A percentile compares a stretch with the other conserved stretches of the same genome.
phyloP scores from a whole-genome alignment of 2,888 invertebrate genomes.

The Mystacides longicornis region DNA sequence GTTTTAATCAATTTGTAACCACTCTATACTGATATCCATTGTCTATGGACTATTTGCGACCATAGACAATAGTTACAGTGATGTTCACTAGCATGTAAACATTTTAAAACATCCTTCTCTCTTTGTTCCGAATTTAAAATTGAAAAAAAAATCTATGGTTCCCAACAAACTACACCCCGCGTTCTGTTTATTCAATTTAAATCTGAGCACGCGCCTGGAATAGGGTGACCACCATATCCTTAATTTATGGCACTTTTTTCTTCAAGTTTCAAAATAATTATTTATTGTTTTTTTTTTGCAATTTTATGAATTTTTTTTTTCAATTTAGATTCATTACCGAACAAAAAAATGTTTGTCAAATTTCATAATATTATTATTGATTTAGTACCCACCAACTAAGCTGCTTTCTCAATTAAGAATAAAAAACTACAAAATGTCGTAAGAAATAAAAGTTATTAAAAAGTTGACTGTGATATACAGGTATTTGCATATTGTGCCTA shows the following conservation, averaged over 20 bases:
- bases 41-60: neutral
- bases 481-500: too few species aligned
- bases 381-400: too few species aligned
- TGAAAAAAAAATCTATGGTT: slow-evolving; percentile 13
- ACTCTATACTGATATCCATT: neutral
- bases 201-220: slow-evolving; percentile 21
- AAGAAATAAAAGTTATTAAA: too few species aligned
- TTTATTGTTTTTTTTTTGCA: neutral
- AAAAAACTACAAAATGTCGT: too few species aligned
- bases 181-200: slow-evolving; percentile 24
- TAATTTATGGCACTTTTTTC: neutral
- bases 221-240: neutral
- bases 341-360: too few species aligned
- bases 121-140: slow-evolving; percentile 17
- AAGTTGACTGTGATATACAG: too few species aligned
- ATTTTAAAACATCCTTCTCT: slow-evolving; percentile 23
- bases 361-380: too few species aligned
- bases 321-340: too few species aligned
- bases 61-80: slow-evolving; percentile 1
- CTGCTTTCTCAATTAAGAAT: too few species aligned
- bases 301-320: too few species aligned
- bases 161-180: slow-evolving; percentile 14
- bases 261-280: too few species aligned
- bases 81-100: slow-evolving; percentile 25
- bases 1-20: neutral